Evolutionary conservation across 2,888 invertebrate genomes (phyloP), one percentile per base, ranked within the genome.

Genomic region (Caenorhabditis sulstoni): DNA sequence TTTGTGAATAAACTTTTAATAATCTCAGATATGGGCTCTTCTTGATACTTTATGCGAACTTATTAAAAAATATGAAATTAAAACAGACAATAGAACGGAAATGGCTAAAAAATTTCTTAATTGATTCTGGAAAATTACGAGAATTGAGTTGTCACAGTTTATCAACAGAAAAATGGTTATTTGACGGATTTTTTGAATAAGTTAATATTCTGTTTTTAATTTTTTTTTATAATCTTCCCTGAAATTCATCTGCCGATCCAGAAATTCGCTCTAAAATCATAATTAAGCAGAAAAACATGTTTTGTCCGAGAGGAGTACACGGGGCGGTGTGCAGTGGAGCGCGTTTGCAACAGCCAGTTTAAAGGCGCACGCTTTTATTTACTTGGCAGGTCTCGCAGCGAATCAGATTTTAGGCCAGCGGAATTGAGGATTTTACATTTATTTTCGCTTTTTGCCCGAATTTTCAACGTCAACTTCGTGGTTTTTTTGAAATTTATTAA

Each of bases 301-400:
- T n/a, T 64, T 55, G 29, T 62, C 49, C 49, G 71, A 58, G 64
- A 50, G 57, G 57, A 62, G 50, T 64, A 49, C 59, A 50, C 47
- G 49, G 14, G n/a, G 11, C 4, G 23, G 8, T 20, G 76, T 59
- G 53, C 76, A 16, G 8, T 45, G 14, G 76, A 59, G 68, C 76
- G 52, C 59, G 47, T n/a, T 77, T 77, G 62, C 58, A 16, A 9
- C 2, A 0, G 22, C n/a, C n/a, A n/a, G n/a, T 53, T 57, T 59
- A 75, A 78, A 78, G 77, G 77, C 61, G 66, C 77, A 78, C 18
- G n/a, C 44, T 37, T 12, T 73, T 62, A 44, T 23, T 57, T 29
- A 9, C 14, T 4, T 29, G 11, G 0, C 37, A 23, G 61, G 62
- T 78, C 66, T 78, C 67, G 57, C 44, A 44, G n/a, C 73, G 66